Percentiles rank a stretch among this genome's conserved stretches.
Evolutionary conservation across 2,113 vertebrate species (phyloP).

Genomic region (Petrocephalus zakoni): DNA sequence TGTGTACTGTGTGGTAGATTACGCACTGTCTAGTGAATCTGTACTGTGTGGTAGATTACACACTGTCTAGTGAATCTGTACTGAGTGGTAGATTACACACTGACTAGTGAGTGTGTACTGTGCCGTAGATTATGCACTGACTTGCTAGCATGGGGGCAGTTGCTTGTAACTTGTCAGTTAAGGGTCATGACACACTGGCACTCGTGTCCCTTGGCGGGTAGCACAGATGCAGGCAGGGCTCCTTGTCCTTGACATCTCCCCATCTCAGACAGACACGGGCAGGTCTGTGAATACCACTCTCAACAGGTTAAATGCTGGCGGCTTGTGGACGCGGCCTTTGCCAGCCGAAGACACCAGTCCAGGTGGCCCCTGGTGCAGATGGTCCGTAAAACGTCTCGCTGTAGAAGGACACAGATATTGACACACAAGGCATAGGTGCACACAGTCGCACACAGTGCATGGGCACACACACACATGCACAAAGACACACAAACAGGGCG

Average conservation of each 20-base stretch:
- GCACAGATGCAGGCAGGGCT: too few relatives aligned
- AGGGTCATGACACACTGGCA: not conserved
- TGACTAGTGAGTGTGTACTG: too few relatives aligned
- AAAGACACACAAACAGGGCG: not conserved
- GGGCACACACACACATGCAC: constrained; percentile 4
- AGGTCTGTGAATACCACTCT: not conserved
- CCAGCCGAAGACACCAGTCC: not conserved
- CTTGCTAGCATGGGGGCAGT: not conserved
- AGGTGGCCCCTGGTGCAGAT: not conserved
- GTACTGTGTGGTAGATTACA: too few relatives aligned
- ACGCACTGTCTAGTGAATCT: too few relatives aligned
- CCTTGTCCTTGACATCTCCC: not conserved
- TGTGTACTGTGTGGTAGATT: too few relatives aligned
- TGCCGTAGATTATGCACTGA: too few relatives aligned
- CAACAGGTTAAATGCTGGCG: not conserved
- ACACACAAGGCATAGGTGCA: not conserved
- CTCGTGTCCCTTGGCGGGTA: not conserved
- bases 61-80: too few relatives aligned
- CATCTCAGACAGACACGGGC: not conserved
- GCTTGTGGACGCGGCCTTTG: not conserved
- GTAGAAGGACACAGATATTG: constrained; percentile 6
- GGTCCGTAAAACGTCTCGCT: not conserved
- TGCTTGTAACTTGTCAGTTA: not conserved
- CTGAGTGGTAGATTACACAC: too few relatives aligned
- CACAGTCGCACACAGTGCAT: not conserved